Conservation (phyloP, 2,888 invertebrate species). For the Steinernema carpocapsae region DNA sequence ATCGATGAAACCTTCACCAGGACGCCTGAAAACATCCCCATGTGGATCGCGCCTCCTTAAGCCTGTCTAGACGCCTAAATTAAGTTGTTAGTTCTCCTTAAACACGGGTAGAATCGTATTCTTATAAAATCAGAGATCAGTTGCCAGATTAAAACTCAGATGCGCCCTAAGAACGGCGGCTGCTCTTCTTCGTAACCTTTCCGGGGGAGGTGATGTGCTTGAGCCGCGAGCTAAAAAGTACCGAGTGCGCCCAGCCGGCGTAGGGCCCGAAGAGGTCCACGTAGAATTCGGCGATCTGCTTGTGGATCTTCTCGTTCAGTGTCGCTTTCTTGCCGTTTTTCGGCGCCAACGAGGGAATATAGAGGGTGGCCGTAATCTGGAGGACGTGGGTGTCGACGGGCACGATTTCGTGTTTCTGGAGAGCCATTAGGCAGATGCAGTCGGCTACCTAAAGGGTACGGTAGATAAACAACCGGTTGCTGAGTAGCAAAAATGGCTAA, state of each 20-base stretch:
- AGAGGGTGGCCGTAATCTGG: slow-evolving; percentile 77
- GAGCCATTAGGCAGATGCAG: slow-evolving; percentile 93
- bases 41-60: background rate
- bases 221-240: slow-evolving; percentile 59
- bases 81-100: background rate
- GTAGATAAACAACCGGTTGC: too few species aligned
- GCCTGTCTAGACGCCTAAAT: too few species aligned
- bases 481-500: too few species aligned
- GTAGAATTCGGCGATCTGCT: slow-evolving; percentile 78
- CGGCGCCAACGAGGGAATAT: slow-evolving; percentile 47
- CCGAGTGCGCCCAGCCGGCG: slow-evolving; percentile 64
- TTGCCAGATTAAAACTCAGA: background rate
- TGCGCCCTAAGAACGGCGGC: background rate
- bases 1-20: background rate
- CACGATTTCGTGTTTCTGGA: slow-evolving; percentile 84
- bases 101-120: slow-evolving; percentile 21
- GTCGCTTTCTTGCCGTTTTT: slow-evolving; percentile 71
- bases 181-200: slow-evolving; percentile 15
- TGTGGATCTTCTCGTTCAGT: slow-evolving; percentile 76
- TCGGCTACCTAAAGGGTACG: slow-evolving; percentile 81
- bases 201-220: slow-evolving; percentile 38
- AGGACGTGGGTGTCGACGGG: slow-evolving; percentile 96
- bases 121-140: slow-evolving; percentile 11
- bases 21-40: slow-evolving; percentile 8
- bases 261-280: slow-evolving; percentile 55